phyloP scores from a whole-genome alignment of 2,113 vertebrate species.

The Lepus timidus region DNA sequence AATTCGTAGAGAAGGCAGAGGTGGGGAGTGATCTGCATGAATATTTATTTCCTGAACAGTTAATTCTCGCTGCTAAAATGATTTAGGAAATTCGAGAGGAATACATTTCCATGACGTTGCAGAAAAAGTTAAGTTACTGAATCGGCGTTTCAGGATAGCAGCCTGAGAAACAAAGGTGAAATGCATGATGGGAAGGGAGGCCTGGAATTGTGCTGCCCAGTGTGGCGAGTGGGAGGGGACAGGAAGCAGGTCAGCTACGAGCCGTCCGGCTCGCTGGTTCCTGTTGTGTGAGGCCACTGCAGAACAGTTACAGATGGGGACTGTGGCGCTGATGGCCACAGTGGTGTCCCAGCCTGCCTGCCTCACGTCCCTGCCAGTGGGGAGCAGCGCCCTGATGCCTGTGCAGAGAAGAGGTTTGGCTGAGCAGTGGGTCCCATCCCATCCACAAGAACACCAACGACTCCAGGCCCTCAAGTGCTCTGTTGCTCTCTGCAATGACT shows the following conservation, averaged over 20 bases:
- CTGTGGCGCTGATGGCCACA: fast-evolving
- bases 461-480: too few relatives aligned
- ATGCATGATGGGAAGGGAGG: fast-evolving
- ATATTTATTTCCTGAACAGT: slow-evolving; percentile 68
- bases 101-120: slow-evolving; percentile 48
- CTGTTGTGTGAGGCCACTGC: fast-evolving
- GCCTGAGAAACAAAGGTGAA: neutral
- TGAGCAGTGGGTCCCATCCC: too few relatives aligned
- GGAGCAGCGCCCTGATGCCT: too few relatives aligned
- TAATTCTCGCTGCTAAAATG: slow-evolving; percentile 63
- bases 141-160: neutral
- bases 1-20: slow-evolving; percentile 44
- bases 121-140: slow-evolving; percentile 51
- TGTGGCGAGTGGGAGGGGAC: fast-evolving
- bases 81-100: slow-evolving; percentile 41
- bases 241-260: fast-evolving
- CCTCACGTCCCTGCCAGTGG: fast-evolving
- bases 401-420: too few relatives aligned
- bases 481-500: too few relatives aligned
- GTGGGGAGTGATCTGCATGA: slow-evolving; percentile 38
- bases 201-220: fast-evolving
- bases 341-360: fast-evolving
- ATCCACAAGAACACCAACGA: too few relatives aligned
- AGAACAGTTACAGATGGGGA: fast-evolving
- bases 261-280: fast-evolving